These are phyloP conservation scores for Iselma pallidipennis DNA, from an alignment of 2,888 invertebrate genomes.

Conservation along the genomic window DNA sequence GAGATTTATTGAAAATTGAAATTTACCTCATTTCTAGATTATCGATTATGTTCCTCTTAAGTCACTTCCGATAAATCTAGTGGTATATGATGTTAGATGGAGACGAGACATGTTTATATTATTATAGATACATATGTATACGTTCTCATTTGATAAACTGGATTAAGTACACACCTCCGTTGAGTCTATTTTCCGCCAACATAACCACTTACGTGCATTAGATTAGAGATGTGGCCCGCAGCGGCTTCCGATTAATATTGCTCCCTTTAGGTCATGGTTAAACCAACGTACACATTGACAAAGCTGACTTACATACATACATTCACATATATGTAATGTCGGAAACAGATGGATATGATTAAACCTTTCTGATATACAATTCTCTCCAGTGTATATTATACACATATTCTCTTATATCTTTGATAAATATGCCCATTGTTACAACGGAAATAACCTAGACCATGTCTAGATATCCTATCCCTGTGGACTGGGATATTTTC, in stretches of 20 bases:
- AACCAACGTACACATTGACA: conserved; percentile 26
- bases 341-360: conserved; percentile 21
- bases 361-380: conserved; percentile 2
- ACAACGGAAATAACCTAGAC: conserved; percentile 17
- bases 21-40: too few species aligned
- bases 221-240: conserved; percentile 39
- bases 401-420: conserved; percentile 6
- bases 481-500: conserved; percentile 8
- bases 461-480: neutral
- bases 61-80: neutral
- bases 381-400: neutral
- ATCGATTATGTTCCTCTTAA: neutral
- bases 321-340: conserved; percentile 14
- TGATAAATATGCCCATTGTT: conserved; percentile 19
- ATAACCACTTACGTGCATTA: conserved; percentile 36
- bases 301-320: conserved; percentile 17
- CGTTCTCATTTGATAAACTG: conserved; percentile 34
- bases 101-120: conserved; percentile 15
- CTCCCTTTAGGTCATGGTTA: conserved; percentile 36
- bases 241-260: conserved; percentile 42
- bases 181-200: conserved; percentile 29
- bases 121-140: conserved; percentile 25
- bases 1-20: neutral
- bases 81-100: neutral
- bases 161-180: conserved; percentile 30